Percentiles rank a stretch among this genome's conserved stretches.
These are phyloP conservation scores for Meloidogyne exigua DNA, from an alignment of 1,140 invertebrate species.

Conservation along the genomic window DNA sequence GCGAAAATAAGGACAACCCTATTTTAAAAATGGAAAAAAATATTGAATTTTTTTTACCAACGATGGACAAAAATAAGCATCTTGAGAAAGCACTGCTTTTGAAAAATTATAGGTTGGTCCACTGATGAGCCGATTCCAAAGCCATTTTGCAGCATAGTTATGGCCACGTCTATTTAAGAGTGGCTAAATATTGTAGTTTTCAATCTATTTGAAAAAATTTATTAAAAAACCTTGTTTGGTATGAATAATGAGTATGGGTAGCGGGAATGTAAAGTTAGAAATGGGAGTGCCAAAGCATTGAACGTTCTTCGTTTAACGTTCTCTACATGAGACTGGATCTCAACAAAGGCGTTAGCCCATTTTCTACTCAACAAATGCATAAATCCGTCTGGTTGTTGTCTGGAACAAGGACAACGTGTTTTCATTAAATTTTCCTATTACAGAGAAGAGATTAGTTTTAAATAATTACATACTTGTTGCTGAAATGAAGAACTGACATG, in stretches of 20 bases:
- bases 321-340: conserved; percentile 48
- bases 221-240: conserved; percentile 32
- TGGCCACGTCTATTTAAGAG: conserved; percentile 38
- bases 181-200: conserved; percentile 1
- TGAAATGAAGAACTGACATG: conserved; percentile 54
- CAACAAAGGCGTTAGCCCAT: conserved; percentile 44
- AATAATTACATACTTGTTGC: conserved; percentile 31
- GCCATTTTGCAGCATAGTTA: conserved; percentile 62
- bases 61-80: conserved; percentile 56
- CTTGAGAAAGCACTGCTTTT: conserved; percentile 57
- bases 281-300: conserved; percentile 55
- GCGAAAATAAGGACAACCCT: conserved; percentile 58
- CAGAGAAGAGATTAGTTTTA: conserved; percentile 51
- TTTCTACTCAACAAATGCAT: conserved; percentile 40
- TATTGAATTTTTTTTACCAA: conserved; percentile 30
- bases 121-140: conserved; percentile 61
- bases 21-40: neutral
- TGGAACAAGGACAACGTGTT: conserved; percentile 47
- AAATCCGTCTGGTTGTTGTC: conserved; percentile 48
- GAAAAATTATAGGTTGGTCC: conserved; percentile 59
- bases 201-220: neutral
- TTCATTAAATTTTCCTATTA: conserved; percentile 32
- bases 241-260: conserved; percentile 59
- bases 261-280: conserved; percentile 58
- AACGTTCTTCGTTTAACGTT: conserved; percentile 55